A percentile compares a stretch with the other conserved stretches of the same genome.
These are phyloP conservation scores for Syritta pipiens DNA, from an alignment of 2,888 invertebrate species.

Conservation along the genomic window DNA sequence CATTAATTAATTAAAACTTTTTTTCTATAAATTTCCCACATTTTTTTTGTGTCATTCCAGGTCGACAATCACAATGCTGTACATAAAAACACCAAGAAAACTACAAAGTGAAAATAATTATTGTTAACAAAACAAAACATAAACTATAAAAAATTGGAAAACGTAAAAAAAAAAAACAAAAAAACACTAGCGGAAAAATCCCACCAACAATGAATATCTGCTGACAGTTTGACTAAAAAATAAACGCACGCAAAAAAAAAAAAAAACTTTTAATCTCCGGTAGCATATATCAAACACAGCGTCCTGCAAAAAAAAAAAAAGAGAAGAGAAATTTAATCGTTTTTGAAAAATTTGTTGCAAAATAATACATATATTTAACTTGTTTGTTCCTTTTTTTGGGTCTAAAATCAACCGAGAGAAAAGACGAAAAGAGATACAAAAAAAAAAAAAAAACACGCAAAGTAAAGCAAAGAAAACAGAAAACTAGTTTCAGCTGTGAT, in stretches of 20 bases:
- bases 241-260: too few relatives aligned
- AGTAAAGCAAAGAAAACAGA: conserved; percentile 19
- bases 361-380: too few relatives aligned
- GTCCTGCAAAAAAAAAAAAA: conserved; percentile 5
- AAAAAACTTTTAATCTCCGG: conserved; percentile 1
- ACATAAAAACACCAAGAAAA: conserved; percentile 10
- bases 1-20: not conserved
- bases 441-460: conserved; percentile 1
- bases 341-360: too few relatives aligned
- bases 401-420: too few relatives aligned
- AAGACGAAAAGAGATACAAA: not conserved
- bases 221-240: conserved; percentile 48
- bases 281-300: conserved; percentile 18
- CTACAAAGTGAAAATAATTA: conserved; percentile 14
- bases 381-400: too few relatives aligned
- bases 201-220: conserved; percentile 40
- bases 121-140: too few relatives aligned
- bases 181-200: conserved; percentile 23
- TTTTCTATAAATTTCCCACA: too few relatives aligned
- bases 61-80: conserved; percentile 11
- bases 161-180: not conserved
- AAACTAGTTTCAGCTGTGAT: conserved; percentile 66
- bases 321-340: too few relatives aligned
- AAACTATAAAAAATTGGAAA: not conserved
- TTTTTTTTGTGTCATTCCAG: conserved; percentile 29